Percentiles rank a stretch among this genome's conserved stretches.
phyloP scores from a whole-genome alignment of 2,797 vertebrate species.

The Sebastes diploproa region DNA sequence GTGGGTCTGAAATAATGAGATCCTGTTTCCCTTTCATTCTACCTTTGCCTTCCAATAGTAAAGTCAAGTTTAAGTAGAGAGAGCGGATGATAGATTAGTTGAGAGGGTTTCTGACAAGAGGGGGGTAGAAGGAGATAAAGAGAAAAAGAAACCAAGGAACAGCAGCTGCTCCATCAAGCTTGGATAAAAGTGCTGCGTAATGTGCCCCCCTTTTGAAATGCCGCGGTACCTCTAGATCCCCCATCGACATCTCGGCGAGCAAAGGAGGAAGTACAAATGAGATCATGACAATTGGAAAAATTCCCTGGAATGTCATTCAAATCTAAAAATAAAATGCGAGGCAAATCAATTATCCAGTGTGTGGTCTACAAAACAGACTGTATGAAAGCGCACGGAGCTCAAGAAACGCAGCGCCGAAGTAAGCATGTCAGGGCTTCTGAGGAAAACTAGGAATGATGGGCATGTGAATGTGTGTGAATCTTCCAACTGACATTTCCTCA shows the following conservation, averaged over 20 bases:
- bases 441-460: slow-evolving; percentile 31
- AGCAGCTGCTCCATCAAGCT: slow-evolving; percentile 65
- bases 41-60: slow-evolving; percentile 68
- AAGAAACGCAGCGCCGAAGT: slow-evolving; percentile 16
- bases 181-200: slow-evolving; percentile 77
- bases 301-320: slow-evolving; percentile 80
- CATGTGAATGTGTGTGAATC: slow-evolving; percentile 31
- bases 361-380: slow-evolving; percentile 59
- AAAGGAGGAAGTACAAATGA: slow-evolving; percentile 70
- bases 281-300: slow-evolving; percentile 81
- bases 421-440: slow-evolving; percentile 51
- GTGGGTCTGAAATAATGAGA: slow-evolving; percentile 80
- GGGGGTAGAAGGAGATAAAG: slow-evolving; percentile 39
- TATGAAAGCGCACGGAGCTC: slow-evolving; percentile 23
- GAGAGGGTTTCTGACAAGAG: slow-evolving; percentile 60
- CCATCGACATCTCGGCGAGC: slow-evolving; percentile 49
- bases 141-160: slow-evolving; percentile 60
- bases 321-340: slow-evolving; percentile 70
- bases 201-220: slow-evolving; percentile 49
- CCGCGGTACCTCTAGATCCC: slow-evolving; percentile 34
- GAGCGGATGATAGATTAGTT: slow-evolving; percentile 73
- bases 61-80: slow-evolving; percentile 70
- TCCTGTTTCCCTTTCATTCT: slow-evolving; percentile 75
- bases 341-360: slow-evolving; percentile 68
- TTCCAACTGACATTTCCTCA: slow-evolving; percentile 55